A percentile compares a stretch with the other conserved stretches of the same genome.
Conservation (phyloP, 2,888 invertebrate genomes). For the Xestoiulus laeticollis region DNA sequence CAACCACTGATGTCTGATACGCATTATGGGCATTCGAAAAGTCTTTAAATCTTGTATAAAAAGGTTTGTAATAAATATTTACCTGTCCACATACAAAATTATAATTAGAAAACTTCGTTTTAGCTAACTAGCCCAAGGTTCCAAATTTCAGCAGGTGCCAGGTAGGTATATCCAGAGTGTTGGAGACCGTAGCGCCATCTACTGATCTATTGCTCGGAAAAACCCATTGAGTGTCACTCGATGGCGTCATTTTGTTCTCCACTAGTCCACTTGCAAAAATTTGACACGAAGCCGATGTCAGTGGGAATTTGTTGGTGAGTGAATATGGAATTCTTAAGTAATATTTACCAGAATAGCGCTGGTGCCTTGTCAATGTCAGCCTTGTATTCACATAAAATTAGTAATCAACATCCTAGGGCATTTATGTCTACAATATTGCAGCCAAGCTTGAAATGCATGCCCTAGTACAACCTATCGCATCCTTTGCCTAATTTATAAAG, state of each 20-base stretch:
- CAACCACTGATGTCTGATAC: too few relatives aligned
- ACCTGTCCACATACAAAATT: too few relatives aligned
- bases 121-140: neutral
- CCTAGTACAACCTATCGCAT: neutral
- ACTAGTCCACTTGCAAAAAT: neutral
- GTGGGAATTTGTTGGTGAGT: constrained; percentile 17
- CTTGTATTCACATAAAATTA: neutral
- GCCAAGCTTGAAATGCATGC: neutral
- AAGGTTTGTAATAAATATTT: neutral
- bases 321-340: neutral
- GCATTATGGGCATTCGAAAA: too few relatives aligned
- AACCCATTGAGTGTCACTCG: neutral
- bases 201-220: neutral
- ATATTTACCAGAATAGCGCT: neutral
- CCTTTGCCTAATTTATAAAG: neutral
- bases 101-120: neutral
- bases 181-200: neutral
- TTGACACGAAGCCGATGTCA: constrained; percentile 33
- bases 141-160: neutral
- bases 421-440: neutral
- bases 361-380: neutral
- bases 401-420: neutral
- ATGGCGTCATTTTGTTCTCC: neutral
- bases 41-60: neutral
- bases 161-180: neutral